Conservation (phyloP, 1,140 invertebrate genomes). For the Cecropterus lyciades region DNA sequence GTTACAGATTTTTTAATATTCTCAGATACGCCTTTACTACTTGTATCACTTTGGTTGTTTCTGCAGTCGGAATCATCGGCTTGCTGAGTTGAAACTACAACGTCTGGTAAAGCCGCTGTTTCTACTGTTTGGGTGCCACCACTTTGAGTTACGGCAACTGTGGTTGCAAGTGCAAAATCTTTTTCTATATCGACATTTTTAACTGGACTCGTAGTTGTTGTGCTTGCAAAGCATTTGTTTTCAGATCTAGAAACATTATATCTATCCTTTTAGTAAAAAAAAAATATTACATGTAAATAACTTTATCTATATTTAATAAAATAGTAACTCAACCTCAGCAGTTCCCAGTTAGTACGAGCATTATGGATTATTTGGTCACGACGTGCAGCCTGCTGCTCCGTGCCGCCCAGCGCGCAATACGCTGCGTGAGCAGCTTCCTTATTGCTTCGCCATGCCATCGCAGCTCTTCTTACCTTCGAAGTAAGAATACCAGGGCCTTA, state of each 20-base stretch:
- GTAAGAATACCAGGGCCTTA: neutral
- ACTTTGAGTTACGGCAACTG: constrained; percentile 49
- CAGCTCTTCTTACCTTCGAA: constrained; percentile 88
- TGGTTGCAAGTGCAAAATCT: constrained; percentile 58
- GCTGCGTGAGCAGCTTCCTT: constrained; percentile 89
- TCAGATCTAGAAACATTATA: constrained; percentile 83
- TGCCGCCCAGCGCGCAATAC: constrained; percentile 87
- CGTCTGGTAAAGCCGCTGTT: constrained; percentile 53
- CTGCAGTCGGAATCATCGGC: constrained; percentile 57
- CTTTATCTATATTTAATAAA: too few relatives aligned
- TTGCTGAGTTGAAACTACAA: constrained; percentile 56
- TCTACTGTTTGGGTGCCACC: constrained; percentile 53
- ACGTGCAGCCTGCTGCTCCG: constrained; percentile 87
- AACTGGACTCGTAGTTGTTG: constrained; percentile 43
- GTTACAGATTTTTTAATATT: constrained; percentile 44
- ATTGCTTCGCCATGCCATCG: constrained; percentile 90
- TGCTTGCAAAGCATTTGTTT: constrained; percentile 81
- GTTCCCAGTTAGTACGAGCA: constrained; percentile 92
- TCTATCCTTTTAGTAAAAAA: too few relatives aligned
- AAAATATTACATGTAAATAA: too few relatives aligned
- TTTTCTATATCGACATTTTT: constrained; percentile 67
- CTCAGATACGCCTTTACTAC: constrained; percentile 46
- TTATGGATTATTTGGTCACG: constrained; percentile 92
- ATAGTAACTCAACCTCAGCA: constrained; percentile 88
- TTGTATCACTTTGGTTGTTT: constrained; percentile 55